Base-by-base conservation (phyloP, 2,113 vertebrate genomes). In the Paramormyrops kingsleyae region DNA sequence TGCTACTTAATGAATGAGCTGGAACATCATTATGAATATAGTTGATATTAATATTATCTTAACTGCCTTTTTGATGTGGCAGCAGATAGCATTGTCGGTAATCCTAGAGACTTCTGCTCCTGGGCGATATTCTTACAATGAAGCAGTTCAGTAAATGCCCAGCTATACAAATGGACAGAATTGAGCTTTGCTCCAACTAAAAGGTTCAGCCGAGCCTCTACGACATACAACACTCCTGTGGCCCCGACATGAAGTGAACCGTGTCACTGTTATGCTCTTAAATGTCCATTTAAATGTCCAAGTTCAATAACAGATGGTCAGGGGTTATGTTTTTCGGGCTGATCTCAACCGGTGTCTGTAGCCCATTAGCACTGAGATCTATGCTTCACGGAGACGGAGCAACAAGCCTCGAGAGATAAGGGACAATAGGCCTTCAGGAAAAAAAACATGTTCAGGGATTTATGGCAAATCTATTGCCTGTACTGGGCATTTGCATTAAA, bases 241-340 rank as follows among this genome's bases (percentile, higher is more conserved):
- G 52, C 9, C 35, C 19, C 5, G 42, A 10, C 87, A 44, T 31
- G 42, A 88, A 66, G 31, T 88, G 87, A 88, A 62, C 53, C 87
- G n/a, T 88, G 87, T 88, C 52, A n/a, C 42, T 62, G 59, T 47
- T 88, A 88, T 88, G 42, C 53, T 31, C 87, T 62, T 44, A 66
- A 59, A 39, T 44, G n/a, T 88, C 59, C 35, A 80, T 80, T 80
- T 80, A 80, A 88, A 46, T 85, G 39, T 46, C 83, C 44, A 1
- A 88, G 59, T 42, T 44, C 59, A 66, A 88, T 66, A 62, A 88
- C 53, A 46, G 44, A 66, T 88, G 53, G 56, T 88, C 59, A n/a
- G 42, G 50, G 87, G 87, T 59, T 59, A 24, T 19, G 39, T 56
- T 56, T 59, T 59, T 35, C 19, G 10, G 50, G 39, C 87, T 88